Evolutionary conservation across 1,140 invertebrate genomes (phyloP).

Genomic region (Diachasmimorpha longicaudata): DNA sequence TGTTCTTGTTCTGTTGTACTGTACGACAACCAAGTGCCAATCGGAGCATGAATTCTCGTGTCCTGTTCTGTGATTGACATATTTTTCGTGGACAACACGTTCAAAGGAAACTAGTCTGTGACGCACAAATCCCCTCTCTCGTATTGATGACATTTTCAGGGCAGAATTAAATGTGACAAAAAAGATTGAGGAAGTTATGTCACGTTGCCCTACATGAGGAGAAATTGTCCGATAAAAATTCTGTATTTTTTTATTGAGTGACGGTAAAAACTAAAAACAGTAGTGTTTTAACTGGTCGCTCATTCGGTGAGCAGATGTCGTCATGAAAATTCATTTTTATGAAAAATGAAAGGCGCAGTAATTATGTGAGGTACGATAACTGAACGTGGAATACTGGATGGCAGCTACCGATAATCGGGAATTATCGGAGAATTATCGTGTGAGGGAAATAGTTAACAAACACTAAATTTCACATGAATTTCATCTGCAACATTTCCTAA

Average conservation of each 20-base stretch:
- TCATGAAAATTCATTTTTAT: not conserved
- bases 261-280: too few species aligned
- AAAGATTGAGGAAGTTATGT: too few species aligned
- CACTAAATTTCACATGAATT: too few species aligned
- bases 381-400: too few species aligned
- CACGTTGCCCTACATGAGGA: too few species aligned
- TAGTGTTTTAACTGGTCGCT: slow-evolving; percentile 37
- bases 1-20: not conserved
- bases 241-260: too few species aligned
- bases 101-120: not conserved
- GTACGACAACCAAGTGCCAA: slow-evolving; percentile 33
- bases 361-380: too few species aligned
- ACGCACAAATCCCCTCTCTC: not conserved
- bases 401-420: too few species aligned
- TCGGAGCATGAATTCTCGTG: slow-evolving; percentile 46
- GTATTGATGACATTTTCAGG: not conserved
- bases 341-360: not conserved
- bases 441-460: too few species aligned
- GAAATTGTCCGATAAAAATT: too few species aligned
- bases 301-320: slow-evolving; percentile 35
- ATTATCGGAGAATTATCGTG: too few species aligned
- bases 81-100: slow-evolving; percentile 53
- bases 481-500: too few species aligned
- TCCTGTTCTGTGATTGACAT: slow-evolving; percentile 54
- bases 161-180: slow-evolving; percentile 36